Conservation (phyloP, 2,113 vertebrate genomes). For the Leiothrix lutea region DNA sequence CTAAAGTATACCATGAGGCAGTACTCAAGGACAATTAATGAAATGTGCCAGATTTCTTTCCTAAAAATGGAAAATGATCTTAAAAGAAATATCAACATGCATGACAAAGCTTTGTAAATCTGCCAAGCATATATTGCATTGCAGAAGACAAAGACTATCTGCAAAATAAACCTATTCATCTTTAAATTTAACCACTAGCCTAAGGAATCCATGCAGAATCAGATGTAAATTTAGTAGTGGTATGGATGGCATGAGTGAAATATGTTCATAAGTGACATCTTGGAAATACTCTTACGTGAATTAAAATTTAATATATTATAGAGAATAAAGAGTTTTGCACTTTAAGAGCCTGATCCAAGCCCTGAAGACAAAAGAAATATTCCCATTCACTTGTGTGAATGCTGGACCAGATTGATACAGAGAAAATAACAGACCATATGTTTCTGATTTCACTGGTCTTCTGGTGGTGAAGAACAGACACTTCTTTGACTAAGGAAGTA, state of each 20-base stretch:
- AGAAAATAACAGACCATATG: background rate
- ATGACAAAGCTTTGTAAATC: background rate
- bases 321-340: background rate
- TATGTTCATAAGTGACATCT: background rate
- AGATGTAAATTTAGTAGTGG: background rate
- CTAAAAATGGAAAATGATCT: background rate
- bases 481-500: background rate
- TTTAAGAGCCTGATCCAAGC: background rate
- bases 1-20: background rate
- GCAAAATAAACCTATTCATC: background rate
- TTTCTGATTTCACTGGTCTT: constrained; percentile 1
- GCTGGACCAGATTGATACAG: background rate
- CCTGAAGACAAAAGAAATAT: background rate
- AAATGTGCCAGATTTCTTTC: background rate
- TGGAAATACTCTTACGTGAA: background rate
- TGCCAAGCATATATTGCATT: background rate
- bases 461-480: background rate
- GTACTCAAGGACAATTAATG: background rate
- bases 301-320: background rate
- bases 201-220: background rate
- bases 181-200: background rate
- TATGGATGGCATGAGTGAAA: background rate
- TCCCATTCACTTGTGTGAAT: background rate
- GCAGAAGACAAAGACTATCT: background rate
- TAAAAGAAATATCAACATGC: background rate